Evolutionary conservation across 2,888 invertebrate species (phyloP).

Genomic region (Pammene aurita): DNA sequence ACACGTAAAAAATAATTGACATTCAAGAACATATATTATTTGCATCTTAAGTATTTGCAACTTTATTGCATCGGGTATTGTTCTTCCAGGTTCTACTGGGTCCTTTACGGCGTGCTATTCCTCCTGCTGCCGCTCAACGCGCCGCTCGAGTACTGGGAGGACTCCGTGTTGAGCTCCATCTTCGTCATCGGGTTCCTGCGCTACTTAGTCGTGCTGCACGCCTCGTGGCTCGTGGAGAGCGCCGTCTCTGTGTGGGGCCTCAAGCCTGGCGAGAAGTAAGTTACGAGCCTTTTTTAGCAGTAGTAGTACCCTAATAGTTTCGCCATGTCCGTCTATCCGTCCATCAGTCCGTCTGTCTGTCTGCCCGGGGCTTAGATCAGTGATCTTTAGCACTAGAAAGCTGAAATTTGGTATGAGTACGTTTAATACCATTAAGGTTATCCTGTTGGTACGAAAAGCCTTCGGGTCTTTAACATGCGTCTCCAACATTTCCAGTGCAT

Average conservation of each 20-base stretch:
- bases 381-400: too few relatives aligned
- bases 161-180: constrained; percentile 84
- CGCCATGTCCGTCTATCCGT: background rate
- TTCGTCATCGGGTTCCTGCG: constrained; percentile 88
- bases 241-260: constrained; percentile 89
- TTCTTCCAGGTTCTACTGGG: constrained; percentile 86
- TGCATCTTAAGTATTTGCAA: too few relatives aligned
- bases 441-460: too few relatives aligned
- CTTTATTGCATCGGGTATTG: background rate
- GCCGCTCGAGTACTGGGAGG: constrained; percentile 91
- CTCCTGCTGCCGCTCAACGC: constrained; percentile 88
- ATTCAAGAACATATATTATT: too few relatives aligned
- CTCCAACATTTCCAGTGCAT: too few relatives aligned
- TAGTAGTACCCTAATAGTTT: background rate
- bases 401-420: too few relatives aligned
- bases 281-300: constrained; percentile 43
- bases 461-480: too few relatives aligned
- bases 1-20: too few relatives aligned
- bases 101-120: constrained; percentile 85
- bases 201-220: constrained; percentile 85
- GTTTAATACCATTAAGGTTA: too few relatives aligned
- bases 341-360: too few relatives aligned
- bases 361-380: too few relatives aligned
- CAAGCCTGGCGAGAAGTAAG: constrained; percentile 87
- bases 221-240: constrained; percentile 89